Evolutionary conservation across 2,797 vertebrate genomes (phyloP), one percentile per base, ranked within the genome.

Genomic region (Acanthurus tractus): DNA sequence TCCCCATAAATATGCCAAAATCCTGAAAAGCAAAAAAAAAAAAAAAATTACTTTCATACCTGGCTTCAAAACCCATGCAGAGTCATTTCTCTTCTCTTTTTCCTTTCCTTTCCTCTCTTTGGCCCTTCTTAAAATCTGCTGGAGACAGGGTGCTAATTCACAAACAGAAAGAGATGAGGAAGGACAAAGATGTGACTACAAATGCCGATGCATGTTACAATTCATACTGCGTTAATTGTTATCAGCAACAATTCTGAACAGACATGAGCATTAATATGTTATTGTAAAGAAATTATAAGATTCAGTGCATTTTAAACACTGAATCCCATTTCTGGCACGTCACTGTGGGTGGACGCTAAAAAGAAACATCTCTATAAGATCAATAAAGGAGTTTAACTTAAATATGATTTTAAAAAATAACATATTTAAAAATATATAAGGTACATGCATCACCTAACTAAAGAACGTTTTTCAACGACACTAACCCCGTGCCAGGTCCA

Each of bases 1-100:
- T 88, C 87, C 83, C 87, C 88, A 92, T 94, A 94, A 94, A 95
- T 93, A 94, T 94, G 90, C 89, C 92, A 82, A 88, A 92, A 86
- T 92, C 86, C 88, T 81, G 66, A 93, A 92, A 90, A 92, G 84
- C 75, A 84, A 86, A 84, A 87, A 88, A 65, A 53, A 63, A 64
- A 79, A n/a, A n/a, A 76, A 53, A 88, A 86, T 81, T 50, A 88
- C 85, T 88, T 92, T 91, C 88, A 94, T 94, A 93, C 91, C 91
- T 94, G 87, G 61, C 89, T 91, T 87, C 84, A 66, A 90, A 92
- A 77, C 52, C 72, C 57, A 71, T 79, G 83, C 75, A 67, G 62
- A 81, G 78, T 79, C 70, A 87, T 92, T 91, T 85, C 56, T 86
- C 78, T 85, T 79, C 55, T 68, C 38, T 83, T 86, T 57, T 57